phyloP scores from a whole-genome alignment of 1,140 invertebrate genomes.

The Cephus cinctus region DNA sequence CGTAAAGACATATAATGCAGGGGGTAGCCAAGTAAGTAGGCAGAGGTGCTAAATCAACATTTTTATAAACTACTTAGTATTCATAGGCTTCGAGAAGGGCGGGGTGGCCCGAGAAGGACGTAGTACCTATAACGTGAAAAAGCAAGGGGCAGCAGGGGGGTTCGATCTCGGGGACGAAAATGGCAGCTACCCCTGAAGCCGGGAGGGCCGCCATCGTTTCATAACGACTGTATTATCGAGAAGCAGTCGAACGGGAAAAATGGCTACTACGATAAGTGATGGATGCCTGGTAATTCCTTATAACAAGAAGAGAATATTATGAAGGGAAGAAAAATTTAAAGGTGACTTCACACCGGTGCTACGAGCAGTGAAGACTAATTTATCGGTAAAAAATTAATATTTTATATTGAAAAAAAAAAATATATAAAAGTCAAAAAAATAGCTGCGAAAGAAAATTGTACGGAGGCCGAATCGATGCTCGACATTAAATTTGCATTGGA shows the following conservation, averaged over 20 bases:
- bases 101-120: conserved; percentile 27
- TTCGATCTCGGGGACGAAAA: conserved; percentile 29
- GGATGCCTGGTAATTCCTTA: too few relatives aligned
- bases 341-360: too few relatives aligned
- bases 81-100: conserved; percentile 43
- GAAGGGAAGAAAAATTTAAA: too few relatives aligned
- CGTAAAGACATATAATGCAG: too few relatives aligned
- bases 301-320: too few relatives aligned
- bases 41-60: conserved; percentile 52
- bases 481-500: conserved; percentile 50
- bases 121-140: conserved; percentile 30
- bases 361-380: too few relatives aligned
- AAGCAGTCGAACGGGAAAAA: conserved; percentile 1
- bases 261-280: neutral
- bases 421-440: too few relatives aligned
- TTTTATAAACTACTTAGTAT: conserved; percentile 56
- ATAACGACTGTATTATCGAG: conserved; percentile 37
- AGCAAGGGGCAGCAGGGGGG: too few relatives aligned
- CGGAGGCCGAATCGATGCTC: conserved; percentile 44
- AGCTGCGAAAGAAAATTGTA: too few relatives aligned
- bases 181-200: conserved; percentile 12
- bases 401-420: too few relatives aligned
- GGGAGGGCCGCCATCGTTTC: conserved; percentile 35
- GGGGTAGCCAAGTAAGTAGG: conserved; percentile 31
- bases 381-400: too few relatives aligned